These are phyloP conservation scores for Antigone vipio DNA, from an alignment of 2,113 vertebrate species.

Conservation along the genomic window DNA sequence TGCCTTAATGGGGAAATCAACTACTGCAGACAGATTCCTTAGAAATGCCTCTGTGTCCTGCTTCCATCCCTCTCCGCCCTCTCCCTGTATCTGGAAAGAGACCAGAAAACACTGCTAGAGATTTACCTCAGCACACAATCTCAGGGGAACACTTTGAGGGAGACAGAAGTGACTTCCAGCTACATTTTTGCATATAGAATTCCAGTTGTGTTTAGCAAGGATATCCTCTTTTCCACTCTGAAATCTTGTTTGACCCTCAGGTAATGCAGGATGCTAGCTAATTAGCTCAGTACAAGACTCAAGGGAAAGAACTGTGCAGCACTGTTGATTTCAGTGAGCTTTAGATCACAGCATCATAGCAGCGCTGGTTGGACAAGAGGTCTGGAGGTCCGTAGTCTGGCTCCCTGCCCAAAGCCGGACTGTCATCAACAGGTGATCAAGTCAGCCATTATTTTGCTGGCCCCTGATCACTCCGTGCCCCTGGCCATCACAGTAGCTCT, in stretches of 20 bases:
- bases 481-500: neutral
- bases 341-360: neutral
- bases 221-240: neutral
- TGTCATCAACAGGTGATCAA: neutral
- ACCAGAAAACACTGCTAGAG: neutral
- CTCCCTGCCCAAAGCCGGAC: neutral
- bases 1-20: neutral
- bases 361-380: neutral
- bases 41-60: neutral
- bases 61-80: neutral
- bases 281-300: neutral
- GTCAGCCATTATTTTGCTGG: neutral
- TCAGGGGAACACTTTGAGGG: neutral
- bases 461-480: neutral
- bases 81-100: neutral
- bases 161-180: neutral
- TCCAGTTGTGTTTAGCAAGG: neutral
- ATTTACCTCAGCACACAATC: neutral
- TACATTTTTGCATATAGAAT: neutral
- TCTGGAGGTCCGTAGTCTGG: neutral
- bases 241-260: neutral
- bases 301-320: neutral
- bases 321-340: neutral
- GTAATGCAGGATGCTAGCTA: neutral
- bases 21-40: neutral